Conservation (phyloP, 2,113 vertebrate species). For the Aspidoscelis tigris region DNA sequence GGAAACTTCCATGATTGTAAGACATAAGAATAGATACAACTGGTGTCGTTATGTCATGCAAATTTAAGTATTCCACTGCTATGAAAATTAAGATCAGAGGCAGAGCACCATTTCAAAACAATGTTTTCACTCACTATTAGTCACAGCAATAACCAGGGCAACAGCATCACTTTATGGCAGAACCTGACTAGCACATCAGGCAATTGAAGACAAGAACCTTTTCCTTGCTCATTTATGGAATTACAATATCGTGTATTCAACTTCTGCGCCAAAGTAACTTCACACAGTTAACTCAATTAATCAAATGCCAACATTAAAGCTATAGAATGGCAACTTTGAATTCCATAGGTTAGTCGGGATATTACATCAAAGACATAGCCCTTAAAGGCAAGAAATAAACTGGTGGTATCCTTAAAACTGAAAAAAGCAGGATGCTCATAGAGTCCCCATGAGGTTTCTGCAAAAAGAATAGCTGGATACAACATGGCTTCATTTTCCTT, state of each 20-base stretch:
- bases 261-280: constrained; percentile 73
- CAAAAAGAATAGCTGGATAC: constrained; percentile 75
- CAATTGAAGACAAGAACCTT: constrained; percentile 67
- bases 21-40: constrained; percentile 76
- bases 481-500: constrained; percentile 86
- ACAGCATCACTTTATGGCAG: constrained; percentile 56
- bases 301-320: constrained; percentile 71
- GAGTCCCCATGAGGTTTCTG: constrained; percentile 74
- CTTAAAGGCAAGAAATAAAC: constrained; percentile 77
- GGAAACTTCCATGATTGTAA: constrained; percentile 74
- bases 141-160: constrained; percentile 74
- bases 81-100: constrained; percentile 76
- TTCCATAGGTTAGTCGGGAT: constrained; percentile 74
- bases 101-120: constrained; percentile 77
- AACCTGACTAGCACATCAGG: constrained; percentile 68
- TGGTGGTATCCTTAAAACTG: constrained; percentile 68
- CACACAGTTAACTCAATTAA: constrained; percentile 69
- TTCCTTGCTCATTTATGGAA: constrained; percentile 71
- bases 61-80: constrained; percentile 78
- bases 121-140: constrained; percentile 72
- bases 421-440: constrained; percentile 72
- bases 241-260: constrained; percentile 71
- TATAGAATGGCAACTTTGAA: constrained; percentile 75
- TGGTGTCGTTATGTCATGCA: constrained; percentile 80
- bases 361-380: constrained; percentile 77